Percentiles rank a stretch among this genome's conserved stretches.
phyloP scores from a whole-genome alignment of 2,113 vertebrate species.

The Tympanuchus pallidicinctus region DNA sequence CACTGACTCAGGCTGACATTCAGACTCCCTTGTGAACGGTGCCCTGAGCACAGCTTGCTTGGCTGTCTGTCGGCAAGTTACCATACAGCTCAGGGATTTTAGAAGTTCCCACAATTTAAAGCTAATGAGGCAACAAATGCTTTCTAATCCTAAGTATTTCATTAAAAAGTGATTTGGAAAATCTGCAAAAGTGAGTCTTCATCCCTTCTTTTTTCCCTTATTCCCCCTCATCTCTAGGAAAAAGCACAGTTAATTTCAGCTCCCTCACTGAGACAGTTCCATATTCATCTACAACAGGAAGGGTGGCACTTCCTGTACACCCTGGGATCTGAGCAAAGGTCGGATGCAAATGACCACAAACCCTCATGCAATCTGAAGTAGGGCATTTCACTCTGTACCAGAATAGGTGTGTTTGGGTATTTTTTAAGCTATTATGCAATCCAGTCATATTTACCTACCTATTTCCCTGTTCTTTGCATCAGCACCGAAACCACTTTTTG shows the following conservation, averaged over 20 bases:
- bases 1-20: not conserved
- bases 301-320: conserved; percentile 56
- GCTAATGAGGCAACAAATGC: conserved; percentile 44
- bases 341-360: conserved; percentile 2
- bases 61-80: not conserved
- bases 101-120: not conserved
- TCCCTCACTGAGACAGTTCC: conserved; percentile 20
- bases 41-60: not conserved
- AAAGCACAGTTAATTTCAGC: conserved; percentile 42
- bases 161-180: conserved; percentile 27
- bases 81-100: not conserved
- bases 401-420: not conserved
- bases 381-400: not conserved
- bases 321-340: conserved; percentile 29
- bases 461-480: not conserved
- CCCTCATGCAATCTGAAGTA: not conserved
- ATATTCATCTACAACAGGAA: conserved; percentile 64
- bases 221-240: not conserved
- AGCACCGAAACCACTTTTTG: not conserved
- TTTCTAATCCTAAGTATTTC: conserved; percentile 31
- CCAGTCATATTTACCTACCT: not conserved
- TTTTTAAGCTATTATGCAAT: not conserved
- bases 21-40: not conserved
- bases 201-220: not conserved
- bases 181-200: not conserved